A percentile compares a stretch with the other conserved stretches of the same genome.
Evolutionary conservation across 2,797 vertebrate genomes (phyloP).

Genomic region (Phyllotis vaccarum): DNA sequence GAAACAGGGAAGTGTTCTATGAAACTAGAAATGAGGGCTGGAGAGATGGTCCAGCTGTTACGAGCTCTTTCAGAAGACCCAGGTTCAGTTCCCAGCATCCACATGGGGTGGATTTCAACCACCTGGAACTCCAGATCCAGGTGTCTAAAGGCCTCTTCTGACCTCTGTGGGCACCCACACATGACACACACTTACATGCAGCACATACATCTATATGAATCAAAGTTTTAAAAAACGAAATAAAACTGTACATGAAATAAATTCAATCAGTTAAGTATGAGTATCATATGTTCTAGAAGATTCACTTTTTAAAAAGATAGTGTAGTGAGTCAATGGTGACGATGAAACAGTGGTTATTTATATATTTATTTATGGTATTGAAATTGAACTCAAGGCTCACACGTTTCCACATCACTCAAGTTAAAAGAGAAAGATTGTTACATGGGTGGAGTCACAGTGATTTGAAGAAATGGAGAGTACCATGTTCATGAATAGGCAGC

Average conservation of each 20-base stretch:
- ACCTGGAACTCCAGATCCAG: not conserved
- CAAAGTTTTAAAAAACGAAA: not conserved
- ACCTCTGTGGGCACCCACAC: not conserved
- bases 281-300: not conserved
- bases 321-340: not conserved
- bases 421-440: not conserved
- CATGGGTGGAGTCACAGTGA: not conserved
- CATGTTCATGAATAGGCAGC: not conserved
- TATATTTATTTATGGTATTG: not conserved
- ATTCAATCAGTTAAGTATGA: not conserved
- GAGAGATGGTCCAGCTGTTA: not conserved
- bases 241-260: not conserved
- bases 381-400: not conserved
- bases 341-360: not conserved
- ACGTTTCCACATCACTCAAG: not conserved
- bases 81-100: not conserved
- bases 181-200: not conserved
- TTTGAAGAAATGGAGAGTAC: not conserved
- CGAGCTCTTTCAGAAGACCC: not conserved
- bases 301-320: not conserved
- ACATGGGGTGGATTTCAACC: not conserved
- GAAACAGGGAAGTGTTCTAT: not conserved
- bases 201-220: not conserved
- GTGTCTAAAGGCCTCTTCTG: not conserved
- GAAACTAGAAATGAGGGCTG: not conserved